A percentile compares a stretch with the other conserved stretches of the same genome.
These are phyloP conservation scores for Pachypsylla venusta DNA, from an alignment of 1,140 invertebrate genomes.

Conservation along the genomic window DNA sequence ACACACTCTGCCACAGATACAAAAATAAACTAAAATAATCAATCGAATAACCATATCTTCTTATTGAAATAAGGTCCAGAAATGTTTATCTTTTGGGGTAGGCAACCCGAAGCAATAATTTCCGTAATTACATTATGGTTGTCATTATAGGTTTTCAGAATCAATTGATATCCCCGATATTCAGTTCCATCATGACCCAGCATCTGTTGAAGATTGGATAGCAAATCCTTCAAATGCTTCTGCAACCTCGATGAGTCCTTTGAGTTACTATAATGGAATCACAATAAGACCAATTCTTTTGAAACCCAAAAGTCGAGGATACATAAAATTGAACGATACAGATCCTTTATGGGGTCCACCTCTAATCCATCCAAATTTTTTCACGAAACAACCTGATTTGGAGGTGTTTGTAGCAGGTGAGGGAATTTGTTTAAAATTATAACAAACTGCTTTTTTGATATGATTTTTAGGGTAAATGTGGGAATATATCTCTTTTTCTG, in stretches of 20 bases:
- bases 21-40: too few relatives aligned
- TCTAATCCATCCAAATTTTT: slow-evolving; percentile 41
- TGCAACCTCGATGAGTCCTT: slow-evolving; percentile 23
- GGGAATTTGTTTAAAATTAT: neutral
- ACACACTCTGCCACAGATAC: too few relatives aligned
- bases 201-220: slow-evolving; percentile 26
- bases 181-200: slow-evolving; percentile 43
- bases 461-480: too few relatives aligned
- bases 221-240: slow-evolving; percentile 28
- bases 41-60: too few relatives aligned
- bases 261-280: slow-evolving; percentile 24
- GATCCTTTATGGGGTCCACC: slow-evolving; percentile 41
- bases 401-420: slow-evolving; percentile 22
- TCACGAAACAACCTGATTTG: slow-evolving; percentile 20
- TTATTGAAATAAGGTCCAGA: too few relatives aligned
- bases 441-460: neutral
- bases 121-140: too few relatives aligned
- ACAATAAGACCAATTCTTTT: slow-evolving; percentile 32
- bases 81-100: too few relatives aligned
- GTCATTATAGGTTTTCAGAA: neutral
- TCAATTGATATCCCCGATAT: slow-evolving; percentile 39
- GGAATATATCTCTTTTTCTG: too few relatives aligned
- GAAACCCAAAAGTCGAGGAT: slow-evolving; percentile 35
- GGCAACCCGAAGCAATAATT: too few relatives aligned
- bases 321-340: slow-evolving; percentile 31